Conservation (phyloP, 2,797 vertebrate genomes). For the Microctenopoma stevenorrisi region DNA sequence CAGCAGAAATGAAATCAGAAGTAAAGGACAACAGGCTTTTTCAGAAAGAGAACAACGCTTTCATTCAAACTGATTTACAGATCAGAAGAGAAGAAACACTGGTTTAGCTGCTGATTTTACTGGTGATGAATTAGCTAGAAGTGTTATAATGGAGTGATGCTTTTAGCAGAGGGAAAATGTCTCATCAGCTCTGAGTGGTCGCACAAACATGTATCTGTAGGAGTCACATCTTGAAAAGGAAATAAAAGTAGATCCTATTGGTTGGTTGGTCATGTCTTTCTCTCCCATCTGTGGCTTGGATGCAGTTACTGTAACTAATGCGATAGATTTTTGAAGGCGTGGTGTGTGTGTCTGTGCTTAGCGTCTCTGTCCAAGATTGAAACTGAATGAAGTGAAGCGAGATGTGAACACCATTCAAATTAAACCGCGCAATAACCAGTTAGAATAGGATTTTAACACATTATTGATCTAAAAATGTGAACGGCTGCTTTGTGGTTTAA, state of each 20-base stretch:
- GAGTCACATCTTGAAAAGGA: too few species aligned
- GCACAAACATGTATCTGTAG: background rate
- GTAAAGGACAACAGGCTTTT: constrained; percentile 20
- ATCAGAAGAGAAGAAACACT: background rate
- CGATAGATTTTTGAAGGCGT: too few species aligned
- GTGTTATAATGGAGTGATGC: background rate
- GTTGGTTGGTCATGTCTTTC: too few species aligned
- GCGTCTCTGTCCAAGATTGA: too few species aligned
- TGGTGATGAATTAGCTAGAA: background rate
- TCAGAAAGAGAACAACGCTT: constrained; percentile 18
- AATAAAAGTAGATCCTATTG: too few species aligned
- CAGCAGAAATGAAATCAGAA: constrained; percentile 21
- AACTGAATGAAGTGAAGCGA: too few species aligned
- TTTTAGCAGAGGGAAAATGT: background rate
- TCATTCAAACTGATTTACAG: constrained; percentile 9
- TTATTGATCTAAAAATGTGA: background rate
- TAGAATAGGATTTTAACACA: background rate
- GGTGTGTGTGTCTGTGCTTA: too few species aligned
- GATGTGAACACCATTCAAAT: too few species aligned
- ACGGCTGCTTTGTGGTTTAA: background rate
- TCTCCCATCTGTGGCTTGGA: too few species aligned
- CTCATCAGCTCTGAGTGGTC: background rate
- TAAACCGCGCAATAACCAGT: background rate
- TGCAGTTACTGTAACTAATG: too few species aligned
- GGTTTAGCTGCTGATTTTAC: background rate